These are phyloP conservation scores for Novumbra hubbsi DNA, from an alignment of 2,797 vertebrate genomes.

Conservation along the genomic window DNA sequence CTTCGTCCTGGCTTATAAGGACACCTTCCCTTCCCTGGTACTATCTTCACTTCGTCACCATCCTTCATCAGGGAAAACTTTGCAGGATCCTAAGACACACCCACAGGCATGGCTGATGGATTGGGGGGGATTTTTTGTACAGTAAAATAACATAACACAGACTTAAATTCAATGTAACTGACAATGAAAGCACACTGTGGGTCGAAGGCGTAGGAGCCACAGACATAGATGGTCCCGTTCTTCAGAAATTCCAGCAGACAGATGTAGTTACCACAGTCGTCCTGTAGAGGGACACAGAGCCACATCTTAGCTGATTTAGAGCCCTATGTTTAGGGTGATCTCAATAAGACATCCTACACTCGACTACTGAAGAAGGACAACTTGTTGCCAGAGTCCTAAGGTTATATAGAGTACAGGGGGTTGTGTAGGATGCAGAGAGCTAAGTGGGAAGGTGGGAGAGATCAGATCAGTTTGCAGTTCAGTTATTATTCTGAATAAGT, in stretches of 20 bases:
- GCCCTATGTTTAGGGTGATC: no score
- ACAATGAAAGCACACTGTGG: slow-evolving; percentile 68
- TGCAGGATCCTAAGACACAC: neutral
- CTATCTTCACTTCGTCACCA: neutral
- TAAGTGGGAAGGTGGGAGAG: neutral
- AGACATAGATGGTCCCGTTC: slow-evolving; percentile 60
- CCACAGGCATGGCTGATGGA: neutral
- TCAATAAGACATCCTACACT: neutral
- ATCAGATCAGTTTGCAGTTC: neutral
- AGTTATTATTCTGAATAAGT: neutral
- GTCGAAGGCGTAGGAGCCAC: slow-evolving; percentile 69
- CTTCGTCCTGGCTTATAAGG: neutral
- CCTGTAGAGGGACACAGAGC: slow-evolving; percentile 38
- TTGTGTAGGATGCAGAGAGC: neutral
- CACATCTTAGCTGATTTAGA: neutral
- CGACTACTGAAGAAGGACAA: neutral
- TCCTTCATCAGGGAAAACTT: neutral
- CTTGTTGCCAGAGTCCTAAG: no score
- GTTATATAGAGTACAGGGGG: neutral
- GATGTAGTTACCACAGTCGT: slow-evolving; percentile 67
- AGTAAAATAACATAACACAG: neutral
- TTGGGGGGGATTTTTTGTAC: no score
- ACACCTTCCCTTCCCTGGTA: neutral
- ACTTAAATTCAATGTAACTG: slow-evolving; percentile 27
- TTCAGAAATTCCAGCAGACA: slow-evolving; percentile 64